Evolutionary conservation across 2,797 vertebrate species (phyloP), one percentile per base, ranked within the genome.

Genomic region (Aldrovandia affinis): DNA sequence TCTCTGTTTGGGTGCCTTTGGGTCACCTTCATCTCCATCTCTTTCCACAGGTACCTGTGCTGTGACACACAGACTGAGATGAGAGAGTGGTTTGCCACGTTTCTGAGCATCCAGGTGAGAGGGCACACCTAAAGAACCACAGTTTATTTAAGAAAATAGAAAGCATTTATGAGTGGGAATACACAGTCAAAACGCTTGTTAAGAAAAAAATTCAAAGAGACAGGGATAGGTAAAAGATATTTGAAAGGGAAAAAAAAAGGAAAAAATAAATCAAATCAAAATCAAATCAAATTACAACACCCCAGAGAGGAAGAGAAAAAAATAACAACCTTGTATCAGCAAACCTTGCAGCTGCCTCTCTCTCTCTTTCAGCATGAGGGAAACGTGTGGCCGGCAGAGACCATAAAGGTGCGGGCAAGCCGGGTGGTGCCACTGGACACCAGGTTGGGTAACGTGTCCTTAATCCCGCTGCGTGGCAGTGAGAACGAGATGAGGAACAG

Each of bases 401-500:
- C 93, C 84, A 90, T 93, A 15, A 91, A 92, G 84, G 86, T 82
- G 30, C 93, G 94, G 0, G 91, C 88, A 2, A 94, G 91, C 14
- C 96, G 94, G 10, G 88, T 63, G 0, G 44, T 82, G 0, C 95
- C 90, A 9, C 91, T 92, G 12, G 97, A 98, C 44, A 81, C 94
- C 81, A 96, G 96, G 87, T 92, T 97, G 50, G 97, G 97, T 92
- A 98, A 96, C 55, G 92, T 98, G 85, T 97, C 97, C 0, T 93
- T 99, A 90, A 99, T 99, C 89, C 98, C 98, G 0, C 93, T 99
- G 88, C 95, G 97, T 9, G 98, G 98, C 92, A 97, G 90, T 75
- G 98, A 98, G 92, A 97, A 96, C n/a, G 98, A 99, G 92, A 98
- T 98, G 95, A 96, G 98, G 92, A 97, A 94, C 93, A 99, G 98